Evolutionary conservation across 2,888 invertebrate genomes (phyloP).

Genomic region (Saturnia japonica): DNA sequence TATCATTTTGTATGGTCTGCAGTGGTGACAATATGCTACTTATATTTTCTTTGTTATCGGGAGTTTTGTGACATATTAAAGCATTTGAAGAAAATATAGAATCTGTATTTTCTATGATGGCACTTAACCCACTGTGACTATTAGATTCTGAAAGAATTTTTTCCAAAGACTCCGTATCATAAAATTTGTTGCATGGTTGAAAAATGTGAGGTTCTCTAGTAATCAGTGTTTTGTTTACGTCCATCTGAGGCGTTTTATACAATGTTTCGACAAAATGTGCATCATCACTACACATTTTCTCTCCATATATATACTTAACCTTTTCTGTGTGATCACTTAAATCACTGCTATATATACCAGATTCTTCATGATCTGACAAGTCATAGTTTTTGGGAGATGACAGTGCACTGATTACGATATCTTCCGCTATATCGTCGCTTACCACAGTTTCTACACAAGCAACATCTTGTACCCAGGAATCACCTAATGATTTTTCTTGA

Average conservation of each 20-base stretch:
- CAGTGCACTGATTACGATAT: conserved; percentile 54
- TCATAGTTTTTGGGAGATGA: conserved; percentile 47
- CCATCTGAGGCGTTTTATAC: conserved; percentile 66
- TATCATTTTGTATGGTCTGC: conserved; percentile 33
- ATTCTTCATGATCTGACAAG: conserved; percentile 38
- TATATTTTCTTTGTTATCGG: conserved; percentile 49
- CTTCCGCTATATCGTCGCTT: conserved; percentile 69
- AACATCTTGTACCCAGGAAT: conserved; percentile 73
- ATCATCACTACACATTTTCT: conserved; percentile 57
- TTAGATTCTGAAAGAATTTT: conserved; percentile 51
- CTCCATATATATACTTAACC: conserved; percentile 60
- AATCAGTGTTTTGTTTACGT: conserved; percentile 61
- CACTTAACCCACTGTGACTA: conserved; percentile 30
- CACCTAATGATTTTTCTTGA: conserved; percentile 50
- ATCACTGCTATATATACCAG: conserved; percentile 34
- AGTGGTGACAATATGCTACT: conserved; percentile 31
- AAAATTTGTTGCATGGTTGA: conserved; percentile 37
- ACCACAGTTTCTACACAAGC: conserved; percentile 75
- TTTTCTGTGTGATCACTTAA: conserved; percentile 51
- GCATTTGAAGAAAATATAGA: conserved; percentile 31
- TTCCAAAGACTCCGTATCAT: conserved; percentile 52
- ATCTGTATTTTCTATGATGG: conserved; percentile 30
- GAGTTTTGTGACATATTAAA: conserved; percentile 28
- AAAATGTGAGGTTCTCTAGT: conserved; percentile 27
- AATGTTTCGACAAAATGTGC: conserved; percentile 62